Percentiles rank a stretch among this genome's conserved stretches.
Conservation (phyloP, 2,888 invertebrate genomes). For the Lasiommata megera region DNA sequence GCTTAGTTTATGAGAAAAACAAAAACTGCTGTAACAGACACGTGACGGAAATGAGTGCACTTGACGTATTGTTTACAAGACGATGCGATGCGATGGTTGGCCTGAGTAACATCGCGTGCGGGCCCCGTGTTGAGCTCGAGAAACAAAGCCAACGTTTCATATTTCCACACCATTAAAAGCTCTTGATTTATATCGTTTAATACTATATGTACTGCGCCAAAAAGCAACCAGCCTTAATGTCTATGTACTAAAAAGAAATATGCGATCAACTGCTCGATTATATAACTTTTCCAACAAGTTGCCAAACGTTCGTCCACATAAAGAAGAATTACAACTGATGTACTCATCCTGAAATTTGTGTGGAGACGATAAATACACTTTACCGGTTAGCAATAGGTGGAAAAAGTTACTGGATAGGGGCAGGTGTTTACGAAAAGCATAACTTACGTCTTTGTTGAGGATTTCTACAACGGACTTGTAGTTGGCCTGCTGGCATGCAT, state of each 20-base stretch:
- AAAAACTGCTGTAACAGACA: neutral
- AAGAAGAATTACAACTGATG: no score
- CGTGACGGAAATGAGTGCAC: conserved; percentile 4
- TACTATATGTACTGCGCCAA: conserved; percentile 20
- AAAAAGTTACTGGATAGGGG: no score
- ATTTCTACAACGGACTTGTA: conserved; percentile 88
- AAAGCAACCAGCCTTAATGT: conserved; percentile 1
- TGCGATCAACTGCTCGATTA: no score
- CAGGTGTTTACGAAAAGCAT: neutral
- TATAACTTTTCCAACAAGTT: no score
- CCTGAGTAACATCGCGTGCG: conserved; percentile 60
- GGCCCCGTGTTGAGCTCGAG: conserved; percentile 34
- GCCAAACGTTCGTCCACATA: no score
- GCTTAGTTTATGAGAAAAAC: no score
- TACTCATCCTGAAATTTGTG: no score
- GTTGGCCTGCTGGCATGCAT: conserved; percentile 94
- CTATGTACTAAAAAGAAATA: neutral
- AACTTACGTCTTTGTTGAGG: conserved; percentile 88
- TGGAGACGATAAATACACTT: no score
- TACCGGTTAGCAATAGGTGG: no score
- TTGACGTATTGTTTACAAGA: conserved; percentile 50
- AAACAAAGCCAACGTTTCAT: conserved; percentile 53
- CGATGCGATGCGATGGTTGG: conserved; percentile 37
- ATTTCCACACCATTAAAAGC: conserved; percentile 41
- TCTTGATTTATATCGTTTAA: conserved; percentile 10